Evolutionary conservation across 2,888 invertebrate species (phyloP).

Genomic region (Nomada ruficornis): DNA sequence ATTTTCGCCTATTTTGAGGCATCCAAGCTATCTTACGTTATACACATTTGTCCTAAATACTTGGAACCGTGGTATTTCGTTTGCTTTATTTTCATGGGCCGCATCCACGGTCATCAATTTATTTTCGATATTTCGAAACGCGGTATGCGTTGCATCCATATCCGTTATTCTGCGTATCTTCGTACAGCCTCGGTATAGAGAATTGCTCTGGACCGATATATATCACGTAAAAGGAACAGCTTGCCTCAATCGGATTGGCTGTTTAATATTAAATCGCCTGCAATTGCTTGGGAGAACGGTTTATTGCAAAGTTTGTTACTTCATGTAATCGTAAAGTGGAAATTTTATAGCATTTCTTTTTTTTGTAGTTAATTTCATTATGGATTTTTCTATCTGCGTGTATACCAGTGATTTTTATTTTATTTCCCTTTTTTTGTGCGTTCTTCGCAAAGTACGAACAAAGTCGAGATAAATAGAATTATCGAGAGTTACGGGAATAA

Average conservation of each 20-base stretch:
- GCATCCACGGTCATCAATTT: background rate
- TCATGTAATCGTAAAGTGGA: background rate
- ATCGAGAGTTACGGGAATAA: conserved; percentile 10
- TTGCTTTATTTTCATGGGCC: background rate
- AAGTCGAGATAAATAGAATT: background rate
- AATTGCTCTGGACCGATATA: background rate
- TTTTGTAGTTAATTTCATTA: background rate
- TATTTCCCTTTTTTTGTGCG: background rate
- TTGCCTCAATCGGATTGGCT: conserved; percentile 2
- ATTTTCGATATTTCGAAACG: background rate
- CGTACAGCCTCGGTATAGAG: conserved; percentile 18
- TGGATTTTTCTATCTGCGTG: background rate
- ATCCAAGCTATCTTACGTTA: no score
- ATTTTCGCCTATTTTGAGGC: no score
- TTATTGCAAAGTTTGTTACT: background rate
- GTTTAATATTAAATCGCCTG: conserved; percentile 17
- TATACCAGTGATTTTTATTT: background rate
- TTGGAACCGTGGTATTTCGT: background rate
- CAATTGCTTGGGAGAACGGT: background rate
- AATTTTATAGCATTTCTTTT: background rate
- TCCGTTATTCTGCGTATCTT: background rate
- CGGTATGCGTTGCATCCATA: background rate
- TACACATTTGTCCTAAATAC: background rate
- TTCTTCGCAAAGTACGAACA: background rate
- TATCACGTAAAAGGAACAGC: conserved; percentile 4